A percentile compares a stretch with the other conserved stretches of the same genome.
Evolutionary conservation across 1,140 invertebrate species (phyloP).

Genomic region (Zaprionus inermis): DNA sequence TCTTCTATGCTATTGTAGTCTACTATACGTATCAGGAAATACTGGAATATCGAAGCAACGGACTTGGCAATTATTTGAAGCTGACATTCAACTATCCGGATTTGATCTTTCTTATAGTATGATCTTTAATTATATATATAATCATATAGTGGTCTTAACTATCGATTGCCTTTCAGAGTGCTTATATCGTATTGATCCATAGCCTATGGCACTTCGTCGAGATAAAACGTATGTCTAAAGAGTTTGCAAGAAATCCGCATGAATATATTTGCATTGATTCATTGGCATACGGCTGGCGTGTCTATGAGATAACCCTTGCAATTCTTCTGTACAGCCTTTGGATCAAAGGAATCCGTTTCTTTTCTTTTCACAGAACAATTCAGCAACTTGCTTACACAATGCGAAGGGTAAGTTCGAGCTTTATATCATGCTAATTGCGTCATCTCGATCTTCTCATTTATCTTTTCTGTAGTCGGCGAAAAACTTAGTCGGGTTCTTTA

Average conservation of each 20-base stretch:
- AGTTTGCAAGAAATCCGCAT: neutral
- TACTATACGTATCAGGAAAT: slow-evolving; percentile 25
- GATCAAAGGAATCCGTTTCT: slow-evolving; percentile 9
- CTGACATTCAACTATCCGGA: neutral
- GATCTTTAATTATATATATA: neutral
- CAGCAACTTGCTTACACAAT: neutral
- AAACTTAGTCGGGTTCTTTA: slow-evolving; percentile 2
- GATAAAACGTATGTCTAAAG: neutral
- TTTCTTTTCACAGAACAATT: slow-evolving; percentile 11
- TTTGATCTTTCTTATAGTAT: slow-evolving; percentile 16
- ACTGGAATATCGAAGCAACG: neutral
- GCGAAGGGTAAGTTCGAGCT: neutral
- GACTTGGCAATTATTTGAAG: neutral
- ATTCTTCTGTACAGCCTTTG: neutral
- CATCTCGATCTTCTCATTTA: neutral
- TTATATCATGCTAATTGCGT: neutral
- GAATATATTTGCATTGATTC: slow-evolving; percentile 23
- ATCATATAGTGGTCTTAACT: neutral
- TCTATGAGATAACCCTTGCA: neutral
- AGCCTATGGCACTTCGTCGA: slow-evolving; percentile 19
- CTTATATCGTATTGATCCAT: neutral
- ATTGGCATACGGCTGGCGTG: slow-evolving; percentile 4
- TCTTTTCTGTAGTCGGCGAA: neutral
- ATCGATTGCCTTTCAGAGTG: neutral
- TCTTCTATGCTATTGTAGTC: slow-evolving; percentile 5